Base-by-base conservation (phyloP, 2,113 vertebrate species). In the Thalassoma bifasciatum region DNA sequence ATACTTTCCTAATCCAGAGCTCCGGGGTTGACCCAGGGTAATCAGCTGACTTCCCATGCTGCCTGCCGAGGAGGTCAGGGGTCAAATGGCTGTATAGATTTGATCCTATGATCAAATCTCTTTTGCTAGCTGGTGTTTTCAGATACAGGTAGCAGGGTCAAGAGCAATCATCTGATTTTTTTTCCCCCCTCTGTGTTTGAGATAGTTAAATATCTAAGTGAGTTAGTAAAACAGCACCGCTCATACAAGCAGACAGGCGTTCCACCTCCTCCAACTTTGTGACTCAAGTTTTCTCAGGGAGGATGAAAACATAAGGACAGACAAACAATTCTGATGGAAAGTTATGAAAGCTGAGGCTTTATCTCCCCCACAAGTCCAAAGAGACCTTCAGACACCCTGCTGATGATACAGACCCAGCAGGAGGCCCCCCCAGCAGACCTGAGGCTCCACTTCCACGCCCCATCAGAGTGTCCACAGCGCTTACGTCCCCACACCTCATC, bases 21-120 rank as follows among this genome's bases (percentile, higher is more conserved):
- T 85, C 82, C 78, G 49, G 46, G 83, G 44, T 82, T 87, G 83
- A 88, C 87, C 89, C 72, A 36, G 59, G 85, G 88, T 89, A 90
- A 90, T 91, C 90, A 88, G 85, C 88, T 85, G 87, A 88, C 90
- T 90, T 92, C 91, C 90, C 86, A 76, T 86, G 86, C 78, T 83
- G 92, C 89, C 84, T 74, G 59, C 73, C 51, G 84, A 81, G 76
- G 80, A 84, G 90, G 91, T 92, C 83, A 91, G 59, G 63, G 90
- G 92, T 94, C 92, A 92, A 91, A 91, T 87, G 80, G 81, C 85
- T 83, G 81, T 86, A 93, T 90, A 76, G 91, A 93, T 92, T 88
- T 87, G 74, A 86, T 90, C 83, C 88, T 89, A 87, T 90, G 90
- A 91, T 91, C 89, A 91, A 90, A 92, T 90, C 88, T 80, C 74